Evolutionary conservation across 2,113 vertebrate genomes (phyloP), one percentile per base, ranked within the genome.

Genomic region (Rhabdomys dilectus): DNA sequence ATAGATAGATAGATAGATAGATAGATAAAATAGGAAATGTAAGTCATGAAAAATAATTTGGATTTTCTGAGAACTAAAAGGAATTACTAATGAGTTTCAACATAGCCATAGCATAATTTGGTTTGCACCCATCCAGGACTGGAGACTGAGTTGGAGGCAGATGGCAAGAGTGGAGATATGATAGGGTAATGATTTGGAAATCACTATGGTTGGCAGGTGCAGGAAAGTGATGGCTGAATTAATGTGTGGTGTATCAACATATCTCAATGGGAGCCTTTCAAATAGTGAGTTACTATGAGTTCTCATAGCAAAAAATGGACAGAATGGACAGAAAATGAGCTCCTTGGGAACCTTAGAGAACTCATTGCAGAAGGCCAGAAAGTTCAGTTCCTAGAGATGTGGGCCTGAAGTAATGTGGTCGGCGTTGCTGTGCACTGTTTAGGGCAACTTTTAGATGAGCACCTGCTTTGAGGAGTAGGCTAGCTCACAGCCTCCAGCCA

Each of bases 1-100:
- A 76, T 66, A 31, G 58, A 76, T 64, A 53, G n/a, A n/a, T n/a
- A n/a, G n/a, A n/a, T n/a, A n/a, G n/a, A n/a, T n/a, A n/a, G n/a
- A n/a, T n/a, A n/a, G n/a, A n/a, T n/a, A n/a, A n/a, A n/a, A 53
- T 36, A 34, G 80, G 39, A 31, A 66, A 76, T 58, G 5, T 58
- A 70, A 88, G 39, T 70, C 73, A 56, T 66, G 22, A 72, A 72
- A 77, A 81, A 82, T 66, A 51, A 68, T 91, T 88, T 12, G 16
- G 42, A 82, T 77, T 93, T 62, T 84, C 34, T 73, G 42, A 89
- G n/a, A 93, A 81, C 34, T 31, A 72, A 86, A 89, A 53, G n/a
- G 73, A 62, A 76, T 24, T 91, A 51, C 64, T 66, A 53, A 24
- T 75, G 45, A 42, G 3, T 93, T 88, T 70, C 13, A 94, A 36